Evolutionary conservation across 2,113 vertebrate genomes (phyloP).

Genomic region (Anoplopoma fimbria): DNA sequence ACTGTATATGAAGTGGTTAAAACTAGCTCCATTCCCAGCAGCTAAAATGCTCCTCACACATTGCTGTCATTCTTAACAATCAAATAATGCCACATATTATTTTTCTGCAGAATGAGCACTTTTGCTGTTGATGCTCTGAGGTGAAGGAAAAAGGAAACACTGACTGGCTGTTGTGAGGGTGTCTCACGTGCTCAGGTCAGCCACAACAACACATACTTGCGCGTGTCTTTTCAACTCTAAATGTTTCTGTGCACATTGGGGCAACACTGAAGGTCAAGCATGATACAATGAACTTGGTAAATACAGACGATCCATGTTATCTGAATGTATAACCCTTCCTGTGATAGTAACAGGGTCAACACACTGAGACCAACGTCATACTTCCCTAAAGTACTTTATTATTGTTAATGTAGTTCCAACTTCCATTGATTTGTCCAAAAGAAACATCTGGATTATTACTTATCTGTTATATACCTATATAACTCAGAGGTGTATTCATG

Average conservation of each 20-base stretch:
- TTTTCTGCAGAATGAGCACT: neutral
- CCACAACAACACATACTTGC: neutral
- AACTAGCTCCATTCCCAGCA: neutral
- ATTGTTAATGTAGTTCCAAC: neutral
- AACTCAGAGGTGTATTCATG: neutral
- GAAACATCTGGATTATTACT: slow-evolving; percentile 20
- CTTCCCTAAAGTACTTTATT: neutral
- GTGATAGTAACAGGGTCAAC: slow-evolving; percentile 10
- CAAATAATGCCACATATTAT: neutral
- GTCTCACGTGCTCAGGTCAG: neutral
- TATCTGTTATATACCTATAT: neutral
- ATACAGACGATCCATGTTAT: neutral
- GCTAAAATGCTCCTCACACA: neutral
- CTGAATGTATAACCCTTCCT: neutral
- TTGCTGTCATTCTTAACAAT: neutral
- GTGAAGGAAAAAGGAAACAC: neutral
- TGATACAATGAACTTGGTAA: neutral
- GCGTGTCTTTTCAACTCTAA: neutral
- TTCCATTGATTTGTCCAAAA: neutral
- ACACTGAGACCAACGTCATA: neutral
- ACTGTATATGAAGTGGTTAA: neutral
- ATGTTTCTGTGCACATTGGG: neutral
- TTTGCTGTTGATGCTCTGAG: neutral
- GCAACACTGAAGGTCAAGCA: slow-evolving; percentile 1
- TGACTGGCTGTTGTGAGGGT: no score